Conservation (phyloP, 2,113 vertebrate genomes). For the Cyprinodon brontotheroides region DNA sequence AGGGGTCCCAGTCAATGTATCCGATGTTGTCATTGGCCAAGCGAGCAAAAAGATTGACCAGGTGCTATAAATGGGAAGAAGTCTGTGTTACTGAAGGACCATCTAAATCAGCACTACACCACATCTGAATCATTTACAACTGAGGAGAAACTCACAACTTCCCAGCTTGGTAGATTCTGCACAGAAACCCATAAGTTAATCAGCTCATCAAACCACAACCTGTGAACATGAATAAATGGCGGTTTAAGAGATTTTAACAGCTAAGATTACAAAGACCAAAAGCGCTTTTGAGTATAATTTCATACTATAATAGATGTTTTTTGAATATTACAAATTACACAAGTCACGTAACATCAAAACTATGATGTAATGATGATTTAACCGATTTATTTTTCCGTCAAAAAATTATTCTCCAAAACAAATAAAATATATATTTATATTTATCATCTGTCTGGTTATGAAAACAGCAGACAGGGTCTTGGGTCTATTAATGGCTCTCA, state of each 20-base stretch:
- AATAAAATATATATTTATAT: background rate
- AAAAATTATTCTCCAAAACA: background rate
- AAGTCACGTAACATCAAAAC: background rate
- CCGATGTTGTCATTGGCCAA: constrained; percentile 97
- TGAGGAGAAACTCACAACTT: constrained; percentile 86
- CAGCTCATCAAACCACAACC: constrained; percentile 97
- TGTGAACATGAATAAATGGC: constrained; percentile 62
- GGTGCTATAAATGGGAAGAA: constrained; percentile 79
- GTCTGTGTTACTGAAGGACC: constrained; percentile 27
- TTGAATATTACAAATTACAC: background rate
- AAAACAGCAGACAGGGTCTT: background rate
- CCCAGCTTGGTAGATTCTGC: constrained; percentile 98
- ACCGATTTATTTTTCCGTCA: background rate
- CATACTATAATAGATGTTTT: background rate
- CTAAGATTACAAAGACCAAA: background rate
- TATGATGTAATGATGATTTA: background rate
- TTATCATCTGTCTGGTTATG: background rate
- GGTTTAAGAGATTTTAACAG: background rate
- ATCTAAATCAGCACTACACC: background rate
- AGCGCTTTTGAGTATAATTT: background rate
- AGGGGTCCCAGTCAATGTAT: constrained; percentile 97
- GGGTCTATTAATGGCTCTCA: constrained; percentile 1
- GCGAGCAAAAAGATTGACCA: constrained; percentile 96
- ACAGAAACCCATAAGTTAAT: constrained; percentile 94
- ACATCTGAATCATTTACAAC: background rate